phyloP scores from a whole-genome alignment of 2,888 invertebrate species.

The Chamaedrilus cognettii region DNA sequence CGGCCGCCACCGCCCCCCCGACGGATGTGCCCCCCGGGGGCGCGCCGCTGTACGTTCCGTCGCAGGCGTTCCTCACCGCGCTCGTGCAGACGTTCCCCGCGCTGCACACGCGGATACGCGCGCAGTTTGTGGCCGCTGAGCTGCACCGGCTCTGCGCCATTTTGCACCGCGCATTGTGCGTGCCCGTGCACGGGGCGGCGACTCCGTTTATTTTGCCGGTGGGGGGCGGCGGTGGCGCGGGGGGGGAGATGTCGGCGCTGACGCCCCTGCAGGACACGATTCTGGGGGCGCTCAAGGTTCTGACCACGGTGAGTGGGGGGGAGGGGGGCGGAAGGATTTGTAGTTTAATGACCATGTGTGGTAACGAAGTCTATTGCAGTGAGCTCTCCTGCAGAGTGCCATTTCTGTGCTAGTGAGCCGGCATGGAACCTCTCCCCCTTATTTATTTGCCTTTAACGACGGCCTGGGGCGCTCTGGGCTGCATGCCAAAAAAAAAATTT shows the following conservation, averaged over 20 bases:
- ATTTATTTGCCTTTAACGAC: too few relatives aligned
- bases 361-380: too few relatives aligned
- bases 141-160: constrained; percentile 78
- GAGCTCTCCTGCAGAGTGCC: too few relatives aligned
- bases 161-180: constrained; percentile 75
- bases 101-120: constrained; percentile 84
- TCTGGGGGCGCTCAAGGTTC: constrained; percentile 81
- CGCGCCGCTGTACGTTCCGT: constrained; percentile 3
- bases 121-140: constrained; percentile 68
- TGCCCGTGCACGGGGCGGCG: constrained; percentile 79
- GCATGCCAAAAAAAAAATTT: too few relatives aligned
- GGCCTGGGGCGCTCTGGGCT: too few relatives aligned
- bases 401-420: too few relatives aligned
- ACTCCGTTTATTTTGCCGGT: constrained; percentile 80
- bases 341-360: too few relatives aligned
- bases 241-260: constrained; percentile 68
- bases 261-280: constrained; percentile 84
- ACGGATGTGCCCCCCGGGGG: constrained; percentile 9
- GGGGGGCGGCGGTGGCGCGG: too few relatives aligned
- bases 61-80: constrained; percentile 85
- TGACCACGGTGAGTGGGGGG: constrained; percentile 61
- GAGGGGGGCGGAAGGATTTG: too few relatives aligned
- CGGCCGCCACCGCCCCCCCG: constrained; percentile 69
- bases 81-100: constrained; percentile 94
- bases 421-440: too few relatives aligned